A percentile compares a stretch with the other conserved stretches of the same genome.
These are phyloP conservation scores for Dipodomys spectabilis DNA, from an alignment of 2,113 vertebrate genomes.

Conservation along the genomic window DNA sequence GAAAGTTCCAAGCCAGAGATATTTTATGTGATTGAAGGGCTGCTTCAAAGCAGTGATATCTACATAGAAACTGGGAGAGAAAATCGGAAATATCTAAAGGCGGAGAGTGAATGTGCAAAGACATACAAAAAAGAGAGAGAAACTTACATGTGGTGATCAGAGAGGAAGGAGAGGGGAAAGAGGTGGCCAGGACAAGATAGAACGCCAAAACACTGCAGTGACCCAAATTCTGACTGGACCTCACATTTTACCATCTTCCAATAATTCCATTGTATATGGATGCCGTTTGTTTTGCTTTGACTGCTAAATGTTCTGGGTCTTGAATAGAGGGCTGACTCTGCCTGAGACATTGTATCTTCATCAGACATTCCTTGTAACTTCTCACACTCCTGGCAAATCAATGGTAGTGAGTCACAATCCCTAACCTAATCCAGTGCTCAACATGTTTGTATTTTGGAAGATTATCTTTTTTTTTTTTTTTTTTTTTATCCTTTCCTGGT, in stretches of 20 bases:
- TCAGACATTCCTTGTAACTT: not conserved
- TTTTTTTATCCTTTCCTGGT: not conserved
- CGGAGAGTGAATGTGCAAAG: too few species aligned
- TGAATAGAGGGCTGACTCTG: fast-evolving
- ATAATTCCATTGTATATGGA: too few species aligned
- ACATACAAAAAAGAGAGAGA: too few species aligned
- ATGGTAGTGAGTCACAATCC: not conserved
- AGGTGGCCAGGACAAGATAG: too few species aligned
- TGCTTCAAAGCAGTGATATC: not conserved
- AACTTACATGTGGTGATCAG: too few species aligned
- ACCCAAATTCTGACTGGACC: too few species aligned
- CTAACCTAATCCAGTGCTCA: not conserved
- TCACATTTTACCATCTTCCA: too few species aligned
- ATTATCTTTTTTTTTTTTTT: too few species aligned
- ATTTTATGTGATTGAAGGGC: not conserved
- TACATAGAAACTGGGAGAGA: not conserved
- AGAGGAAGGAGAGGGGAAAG: too few species aligned
- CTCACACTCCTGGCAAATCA: not conserved
- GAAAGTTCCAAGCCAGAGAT: not conserved
- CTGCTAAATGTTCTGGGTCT: not conserved
- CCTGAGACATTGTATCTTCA: not conserved
- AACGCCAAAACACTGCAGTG: too few species aligned
- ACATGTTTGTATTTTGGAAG: too few species aligned
- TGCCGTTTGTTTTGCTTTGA: not conserved
- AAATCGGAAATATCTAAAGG: not conserved